Conservation (phyloP, 2,113 vertebrate species). For the Bos indicus region DNA sequence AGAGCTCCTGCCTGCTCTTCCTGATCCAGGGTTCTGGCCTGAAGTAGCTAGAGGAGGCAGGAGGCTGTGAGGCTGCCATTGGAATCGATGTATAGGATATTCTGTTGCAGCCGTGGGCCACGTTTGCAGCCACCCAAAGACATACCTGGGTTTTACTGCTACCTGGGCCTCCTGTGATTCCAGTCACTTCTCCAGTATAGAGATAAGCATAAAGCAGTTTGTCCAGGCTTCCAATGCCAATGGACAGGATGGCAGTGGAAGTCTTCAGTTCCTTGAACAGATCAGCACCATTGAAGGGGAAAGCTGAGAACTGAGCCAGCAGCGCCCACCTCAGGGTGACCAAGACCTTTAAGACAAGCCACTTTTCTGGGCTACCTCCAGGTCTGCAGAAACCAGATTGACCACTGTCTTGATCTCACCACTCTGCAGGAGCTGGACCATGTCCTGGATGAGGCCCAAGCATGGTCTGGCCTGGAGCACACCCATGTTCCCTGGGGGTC, state of each 20-base stretch:
- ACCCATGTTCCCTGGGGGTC: slow-evolving; percentile 74
- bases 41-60: slow-evolving; percentile 88
- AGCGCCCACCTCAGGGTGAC: slow-evolving; percentile 91
- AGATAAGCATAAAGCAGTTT: slow-evolving; percentile 92
- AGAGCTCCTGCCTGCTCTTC: slow-evolving; percentile 92
- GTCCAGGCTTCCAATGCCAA: slow-evolving; percentile 89
- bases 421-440: slow-evolving; percentile 80
- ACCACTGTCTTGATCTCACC: slow-evolving; percentile 88
- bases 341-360: slow-evolving; percentile 93
- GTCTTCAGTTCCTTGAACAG: slow-evolving; percentile 94
- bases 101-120: slow-evolving; percentile 85
- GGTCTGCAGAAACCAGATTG: slow-evolving; percentile 88
- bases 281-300: slow-evolving; percentile 90
- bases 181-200: slow-evolving; percentile 94
- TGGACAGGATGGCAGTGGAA: slow-evolving; percentile 93
- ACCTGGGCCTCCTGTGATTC: slow-evolving; percentile 89
- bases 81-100: slow-evolving; percentile 87
- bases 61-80: slow-evolving; percentile 86
- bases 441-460: slow-evolving; percentile 86
- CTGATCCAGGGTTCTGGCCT: slow-evolving; percentile 66
- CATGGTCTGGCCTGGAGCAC: slow-evolving; percentile 88
- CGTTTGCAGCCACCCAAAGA: slow-evolving; percentile 84
- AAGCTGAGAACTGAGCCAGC: slow-evolving; percentile 93
- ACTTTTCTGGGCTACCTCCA: slow-evolving; percentile 86
- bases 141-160: slow-evolving; percentile 97